These are phyloP conservation scores for Cassiopea xamachana DNA, from an alignment of 30 jellyfish, hydroid and myxozoan genomes.

Conservation along the genomic window DNA sequence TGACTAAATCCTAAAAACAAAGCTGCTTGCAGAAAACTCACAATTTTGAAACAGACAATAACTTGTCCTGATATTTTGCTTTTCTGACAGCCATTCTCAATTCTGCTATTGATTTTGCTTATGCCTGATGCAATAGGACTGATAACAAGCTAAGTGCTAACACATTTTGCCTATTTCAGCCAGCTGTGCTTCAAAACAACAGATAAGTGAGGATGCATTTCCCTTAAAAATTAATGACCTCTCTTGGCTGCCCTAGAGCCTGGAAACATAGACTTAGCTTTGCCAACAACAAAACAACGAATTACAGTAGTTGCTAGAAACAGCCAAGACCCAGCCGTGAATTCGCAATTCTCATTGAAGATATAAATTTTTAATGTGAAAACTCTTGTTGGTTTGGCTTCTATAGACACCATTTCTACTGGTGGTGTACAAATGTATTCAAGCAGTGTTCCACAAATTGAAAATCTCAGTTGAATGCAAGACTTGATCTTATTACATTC, in stretches of 20 bases:
- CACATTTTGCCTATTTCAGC: not conserved
- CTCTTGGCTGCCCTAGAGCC: not conserved
- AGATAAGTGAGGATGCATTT: not conserved
- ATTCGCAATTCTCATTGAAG: not conserved
- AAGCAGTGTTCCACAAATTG: not conserved
- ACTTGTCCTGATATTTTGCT: constrained; percentile 37
- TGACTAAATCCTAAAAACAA: not conserved
- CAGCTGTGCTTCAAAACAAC: constrained; percentile 1
- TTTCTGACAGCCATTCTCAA: constrained; percentile 38
- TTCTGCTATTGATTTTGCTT: not conserved
- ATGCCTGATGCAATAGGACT: not conserved
- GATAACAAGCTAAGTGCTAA: not conserved
- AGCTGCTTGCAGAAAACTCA: constrained; percentile 21
- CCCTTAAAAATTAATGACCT: constrained; percentile 11
- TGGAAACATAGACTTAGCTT: not conserved
- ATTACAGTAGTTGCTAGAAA: constrained; percentile 3
- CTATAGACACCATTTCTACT: constrained; percentile 16
- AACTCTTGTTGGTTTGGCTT: not conserved
- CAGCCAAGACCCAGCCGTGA: constrained; percentile 6
- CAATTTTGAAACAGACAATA: constrained; percentile 54
- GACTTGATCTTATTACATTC: not conserved
- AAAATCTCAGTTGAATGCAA: constrained; percentile 15
- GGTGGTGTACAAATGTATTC: constrained; percentile 26
- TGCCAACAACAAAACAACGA: constrained; percentile 4
- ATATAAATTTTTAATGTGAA: constrained; percentile 29